These are phyloP conservation scores for Pollachius pollachius DNA, from an alignment of 2,113 vertebrate genomes.

Conservation along the genomic window DNA sequence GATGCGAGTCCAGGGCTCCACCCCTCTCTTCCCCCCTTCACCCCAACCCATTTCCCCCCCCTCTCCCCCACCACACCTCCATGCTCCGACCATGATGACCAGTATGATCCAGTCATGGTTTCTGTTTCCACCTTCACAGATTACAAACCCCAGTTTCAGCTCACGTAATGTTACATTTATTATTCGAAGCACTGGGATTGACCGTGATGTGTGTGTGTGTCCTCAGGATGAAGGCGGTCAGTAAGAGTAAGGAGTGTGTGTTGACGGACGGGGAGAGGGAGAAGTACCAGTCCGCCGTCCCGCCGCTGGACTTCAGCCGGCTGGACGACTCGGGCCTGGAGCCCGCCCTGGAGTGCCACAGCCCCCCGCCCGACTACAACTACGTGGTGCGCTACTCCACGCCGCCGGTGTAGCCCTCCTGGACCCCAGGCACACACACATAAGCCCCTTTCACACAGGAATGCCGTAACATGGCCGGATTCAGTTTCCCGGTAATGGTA, in stretches of 20 bases:
- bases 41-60: too few relatives aligned
- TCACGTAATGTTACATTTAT: too few relatives aligned
- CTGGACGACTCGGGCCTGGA: conserved; percentile 83
- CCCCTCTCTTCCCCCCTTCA: too few relatives aligned
- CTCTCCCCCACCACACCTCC: too few relatives aligned
- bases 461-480: too few relatives aligned
- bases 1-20: too few relatives aligned
- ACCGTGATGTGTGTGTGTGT: conserved; percentile 12
- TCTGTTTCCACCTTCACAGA: conserved; percentile 14
- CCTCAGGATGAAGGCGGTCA: conserved; percentile 79
- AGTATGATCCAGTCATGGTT: not conserved
- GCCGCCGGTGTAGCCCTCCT: conserved; percentile 76
- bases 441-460: too few relatives aligned
- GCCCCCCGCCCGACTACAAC: conserved; percentile 90
- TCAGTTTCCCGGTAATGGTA: too few relatives aligned
- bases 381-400: conserved; percentile 86
- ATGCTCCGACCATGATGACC: too few relatives aligned
- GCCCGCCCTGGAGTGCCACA: conserved; percentile 85
- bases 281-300: conserved; percentile 67
- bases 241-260: conserved; percentile 86
- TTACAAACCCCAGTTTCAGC: too few relatives aligned
- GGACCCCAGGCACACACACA: too few relatives aligned
- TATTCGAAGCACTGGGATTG: not conserved
- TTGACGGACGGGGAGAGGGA: conserved; percentile 76
- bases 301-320: conserved; percentile 75